Evolutionary conservation across 1,140 invertebrate genomes (phyloP), one percentile per base, ranked within the genome.

Genomic region (Pogonomyrmex barbatus): DNA sequence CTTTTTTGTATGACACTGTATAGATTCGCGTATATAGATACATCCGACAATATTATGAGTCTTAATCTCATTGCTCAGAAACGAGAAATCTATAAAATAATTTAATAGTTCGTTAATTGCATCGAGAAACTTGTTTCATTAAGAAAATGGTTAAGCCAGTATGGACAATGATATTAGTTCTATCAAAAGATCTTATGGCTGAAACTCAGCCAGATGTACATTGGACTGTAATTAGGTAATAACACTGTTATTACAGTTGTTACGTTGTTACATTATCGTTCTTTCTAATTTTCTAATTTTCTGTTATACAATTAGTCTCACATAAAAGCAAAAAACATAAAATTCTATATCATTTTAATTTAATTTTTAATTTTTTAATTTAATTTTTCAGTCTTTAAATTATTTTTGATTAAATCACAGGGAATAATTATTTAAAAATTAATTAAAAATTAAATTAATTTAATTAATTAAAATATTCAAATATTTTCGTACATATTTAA

Each of bases 61-160:
- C 42, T 58, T 47, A 10, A 47, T 82, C 52, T 82, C 52, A 47
- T 47, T 58, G 39, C 42, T 58, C 9, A 24, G 39, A 71, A 71
- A 81, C 24, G 39, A 56, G 24, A 70, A 70, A 56, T 0, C 50
- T 5, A 70, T 39, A 6, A 68, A 2, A 1, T 70, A 30, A 10
- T 6, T 30, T 82, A 71, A 58, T 71, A 82, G 65, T 82, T 82
- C 71, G 65, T 73, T 82, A 82, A 82, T 82, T 73, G 52, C 79
- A 30, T 33, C 24, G 24, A 10, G 17, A 70, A 82, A 82, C 52
- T 82, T 82, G 67, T 58, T 71, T 82, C 79, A 73, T 82, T 82
- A 73, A 52, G 67, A 60, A 82, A 73, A 82, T 82, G 79, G 67
- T 6, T 58, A 58, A 73, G 39, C 50, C 39, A 14, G 67, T 36